A percentile compares a stretch with the other conserved stretches of the same genome.
These are phyloP conservation scores for Sebastes alutus DNA, from an alignment of 2,797 vertebrate genomes.

Conservation along the genomic window DNA sequence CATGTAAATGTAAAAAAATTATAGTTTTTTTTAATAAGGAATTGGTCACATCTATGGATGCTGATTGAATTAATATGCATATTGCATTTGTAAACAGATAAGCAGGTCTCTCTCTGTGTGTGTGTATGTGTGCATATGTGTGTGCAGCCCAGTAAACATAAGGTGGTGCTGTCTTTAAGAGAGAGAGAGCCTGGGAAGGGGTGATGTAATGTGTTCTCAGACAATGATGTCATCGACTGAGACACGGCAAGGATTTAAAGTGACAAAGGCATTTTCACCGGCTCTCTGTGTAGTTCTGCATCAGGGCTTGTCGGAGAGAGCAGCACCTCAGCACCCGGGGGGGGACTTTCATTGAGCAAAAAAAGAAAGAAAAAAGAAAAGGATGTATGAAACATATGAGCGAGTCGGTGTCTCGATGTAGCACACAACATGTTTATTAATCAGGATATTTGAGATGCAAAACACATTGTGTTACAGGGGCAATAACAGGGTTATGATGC, in stretches of 20 bases:
- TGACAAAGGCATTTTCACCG: slow-evolving; percentile 77
- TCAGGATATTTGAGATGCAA: slow-evolving; percentile 61
- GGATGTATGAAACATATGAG: slow-evolving; percentile 17
- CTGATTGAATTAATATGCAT: slow-evolving; percentile 47
- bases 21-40: neutral
- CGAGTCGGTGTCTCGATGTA: neutral
- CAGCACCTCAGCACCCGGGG: slow-evolving; percentile 46
- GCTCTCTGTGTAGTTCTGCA: slow-evolving; percentile 62
- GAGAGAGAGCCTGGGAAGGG: slow-evolving; percentile 78
- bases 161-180: slow-evolving; percentile 81
- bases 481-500: slow-evolving; percentile 56
- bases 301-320: slow-evolving; percentile 64
- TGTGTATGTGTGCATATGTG: slow-evolving; percentile 24
- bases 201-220: slow-evolving; percentile 86
- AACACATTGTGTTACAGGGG: slow-evolving; percentile 57
- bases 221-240: slow-evolving; percentile 85
- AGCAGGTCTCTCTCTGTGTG: slow-evolving; percentile 24
- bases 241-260: slow-evolving; percentile 82
- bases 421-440: slow-evolving; percentile 67
- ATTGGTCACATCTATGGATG: neutral
- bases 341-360: slow-evolving; percentile 29
- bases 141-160: slow-evolving; percentile 72
- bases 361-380: neutral
- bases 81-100: slow-evolving; percentile 68
- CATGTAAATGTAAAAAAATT: neutral